Evolutionary conservation across 1,140 invertebrate species (phyloP).

Genomic region (Lycorma delicatula): DNA sequence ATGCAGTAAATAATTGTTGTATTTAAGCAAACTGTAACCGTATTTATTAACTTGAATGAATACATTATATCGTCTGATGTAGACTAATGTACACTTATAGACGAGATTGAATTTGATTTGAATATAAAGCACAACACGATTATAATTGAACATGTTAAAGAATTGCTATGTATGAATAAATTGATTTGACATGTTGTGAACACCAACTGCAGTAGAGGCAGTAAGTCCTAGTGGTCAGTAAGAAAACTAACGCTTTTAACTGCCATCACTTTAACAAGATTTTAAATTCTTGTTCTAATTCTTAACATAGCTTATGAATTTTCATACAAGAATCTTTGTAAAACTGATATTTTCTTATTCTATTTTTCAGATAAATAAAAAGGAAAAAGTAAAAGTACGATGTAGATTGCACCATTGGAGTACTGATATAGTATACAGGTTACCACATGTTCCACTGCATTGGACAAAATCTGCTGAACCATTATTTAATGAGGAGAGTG

Average conservation of each 20-base stretch:
- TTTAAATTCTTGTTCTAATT: background rate
- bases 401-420: conserved; percentile 60
- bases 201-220: too few relatives aligned
- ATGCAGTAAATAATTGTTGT: too few relatives aligned
- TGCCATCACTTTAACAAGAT: background rate
- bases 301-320: background rate
- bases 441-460: conserved; percentile 15
- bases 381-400: conserved; percentile 56
- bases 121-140: too few relatives aligned
- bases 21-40: too few relatives aligned
- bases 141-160: too few relatives aligned
- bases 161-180: too few relatives aligned
- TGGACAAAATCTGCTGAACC: conserved; percentile 23
- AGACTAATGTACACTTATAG: too few relatives aligned
- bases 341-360: background rate
- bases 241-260: background rate
- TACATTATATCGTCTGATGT: too few relatives aligned
- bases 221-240: background rate
- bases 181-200: too few relatives aligned
- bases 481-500: conserved; percentile 23
- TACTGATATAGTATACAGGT: conserved; percentile 18
- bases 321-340: background rate
- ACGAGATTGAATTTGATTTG: too few relatives aligned
- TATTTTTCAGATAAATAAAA: conserved; percentile 49
- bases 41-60: too few relatives aligned